Conservation (phyloP, 2,888 invertebrate species). For the Neuroscelio doddi region DNA sequence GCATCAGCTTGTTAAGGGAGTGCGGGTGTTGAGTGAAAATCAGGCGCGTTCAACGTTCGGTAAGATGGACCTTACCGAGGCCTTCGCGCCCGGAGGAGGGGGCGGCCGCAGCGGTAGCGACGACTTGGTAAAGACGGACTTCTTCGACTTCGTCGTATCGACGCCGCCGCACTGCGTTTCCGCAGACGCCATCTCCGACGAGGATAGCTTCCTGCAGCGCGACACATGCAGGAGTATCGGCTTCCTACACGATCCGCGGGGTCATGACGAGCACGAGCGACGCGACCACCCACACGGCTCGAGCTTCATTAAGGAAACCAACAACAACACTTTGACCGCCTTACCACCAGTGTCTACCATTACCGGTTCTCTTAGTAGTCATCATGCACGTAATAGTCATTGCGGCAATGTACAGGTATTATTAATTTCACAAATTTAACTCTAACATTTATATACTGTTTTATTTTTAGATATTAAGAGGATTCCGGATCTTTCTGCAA, state of each 20-base stretch:
- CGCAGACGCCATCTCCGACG: slow-evolving; percentile 78
- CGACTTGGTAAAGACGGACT: slow-evolving; percentile 89
- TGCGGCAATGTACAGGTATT: slow-evolving; percentile 24
- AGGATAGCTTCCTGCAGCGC: slow-evolving; percentile 74
- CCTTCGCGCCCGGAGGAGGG: slow-evolving; percentile 77
- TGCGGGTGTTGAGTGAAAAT: neutral
- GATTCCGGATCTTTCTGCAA: too few relatives aligned
- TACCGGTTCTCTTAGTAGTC: slow-evolving; percentile 65
- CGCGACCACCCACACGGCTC: slow-evolving; percentile 60
- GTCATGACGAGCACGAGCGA: slow-evolving; percentile 52
- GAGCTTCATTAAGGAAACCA: slow-evolving; percentile 73
- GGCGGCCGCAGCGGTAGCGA: slow-evolving; percentile 64
- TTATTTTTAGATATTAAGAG: too few relatives aligned
- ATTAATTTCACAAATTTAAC: too few relatives aligned
- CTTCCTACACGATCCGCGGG: slow-evolving; percentile 54
- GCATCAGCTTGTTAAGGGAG: neutral
- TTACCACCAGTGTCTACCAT: slow-evolving; percentile 68
- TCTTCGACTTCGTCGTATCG: slow-evolving; percentile 91
- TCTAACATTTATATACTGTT: too few relatives aligned
- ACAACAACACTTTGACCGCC: slow-evolving; percentile 77
- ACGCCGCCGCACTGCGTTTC: slow-evolving; percentile 72
- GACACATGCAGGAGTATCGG: slow-evolving; percentile 59
- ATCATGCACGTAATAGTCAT: slow-evolving; percentile 56
- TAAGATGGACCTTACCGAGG: slow-evolving; percentile 87
- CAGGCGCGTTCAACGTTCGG: neutral